These are phyloP conservation scores for Notechis scutatus DNA, from an alignment of 2,113 vertebrate genomes.

Conservation along the genomic window DNA sequence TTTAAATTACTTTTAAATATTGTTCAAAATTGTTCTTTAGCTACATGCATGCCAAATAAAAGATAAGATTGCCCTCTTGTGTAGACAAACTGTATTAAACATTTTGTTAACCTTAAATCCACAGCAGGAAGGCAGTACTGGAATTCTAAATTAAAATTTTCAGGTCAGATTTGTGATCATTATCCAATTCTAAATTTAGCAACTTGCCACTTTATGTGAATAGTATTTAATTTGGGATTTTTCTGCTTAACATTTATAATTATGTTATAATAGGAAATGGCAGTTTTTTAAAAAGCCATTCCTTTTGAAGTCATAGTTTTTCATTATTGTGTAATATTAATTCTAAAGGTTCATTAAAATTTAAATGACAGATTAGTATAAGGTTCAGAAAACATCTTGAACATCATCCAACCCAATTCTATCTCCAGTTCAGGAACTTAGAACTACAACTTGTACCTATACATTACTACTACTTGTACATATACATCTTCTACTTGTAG, in stretches of 20 bases:
- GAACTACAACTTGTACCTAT: background rate
- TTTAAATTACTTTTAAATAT: background rate
- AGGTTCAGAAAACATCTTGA: background rate
- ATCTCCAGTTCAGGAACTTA: background rate
- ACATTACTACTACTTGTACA: background rate
- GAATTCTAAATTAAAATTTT: background rate
- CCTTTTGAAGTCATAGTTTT: background rate
- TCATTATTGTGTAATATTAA: background rate
- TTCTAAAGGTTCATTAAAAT: background rate
- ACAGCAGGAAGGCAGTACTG: background rate
- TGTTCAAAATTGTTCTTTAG: background rate
- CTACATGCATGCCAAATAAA: background rate
- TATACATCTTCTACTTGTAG: background rate
- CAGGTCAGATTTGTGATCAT: background rate
- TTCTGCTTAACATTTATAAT: background rate
- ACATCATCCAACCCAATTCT: background rate
- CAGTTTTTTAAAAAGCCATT: background rate
- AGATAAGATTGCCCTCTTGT: conserved; percentile 21
- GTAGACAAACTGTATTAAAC: background rate
- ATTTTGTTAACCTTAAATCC: background rate
- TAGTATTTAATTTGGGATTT: background rate
- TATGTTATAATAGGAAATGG: background rate
- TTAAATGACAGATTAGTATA: background rate
- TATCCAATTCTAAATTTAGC: background rate
- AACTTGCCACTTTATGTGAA: background rate